These are phyloP conservation scores for Perizoma flavofasciatum DNA, from an alignment of 2,888 invertebrate genomes.

Conservation along the genomic window DNA sequence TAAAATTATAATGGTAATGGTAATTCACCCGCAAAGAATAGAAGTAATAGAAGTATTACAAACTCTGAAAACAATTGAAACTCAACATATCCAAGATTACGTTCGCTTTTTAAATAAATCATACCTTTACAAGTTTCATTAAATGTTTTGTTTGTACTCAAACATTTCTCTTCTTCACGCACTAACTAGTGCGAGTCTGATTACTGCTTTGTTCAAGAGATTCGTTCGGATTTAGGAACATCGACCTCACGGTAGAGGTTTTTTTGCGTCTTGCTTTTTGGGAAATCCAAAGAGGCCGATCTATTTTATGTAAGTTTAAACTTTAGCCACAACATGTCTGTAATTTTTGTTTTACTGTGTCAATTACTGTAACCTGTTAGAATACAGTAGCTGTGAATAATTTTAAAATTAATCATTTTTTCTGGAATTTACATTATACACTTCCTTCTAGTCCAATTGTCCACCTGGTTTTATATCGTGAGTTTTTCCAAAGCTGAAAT, in stretches of 20 bases:
- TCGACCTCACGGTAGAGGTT: slow-evolving; percentile 59
- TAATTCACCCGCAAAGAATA: too few species aligned
- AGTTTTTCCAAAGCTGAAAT: slow-evolving; percentile 5
- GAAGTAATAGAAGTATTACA: too few species aligned
- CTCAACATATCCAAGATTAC: too few species aligned
- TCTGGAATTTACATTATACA: slow-evolving; percentile 13
- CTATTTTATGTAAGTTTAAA: slow-evolving; percentile 37
- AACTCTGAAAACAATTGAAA: too few species aligned
- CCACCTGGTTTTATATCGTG: slow-evolving; percentile 1
- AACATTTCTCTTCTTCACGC: slow-evolving; percentile 28
- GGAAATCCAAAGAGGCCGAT: slow-evolving; percentile 61
- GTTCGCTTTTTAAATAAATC: too few species aligned
- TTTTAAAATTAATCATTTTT: slow-evolving; percentile 1
- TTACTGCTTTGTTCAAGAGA: slow-evolving; percentile 35
- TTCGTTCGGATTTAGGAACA: slow-evolving; percentile 45
- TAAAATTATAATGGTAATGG: too few species aligned
- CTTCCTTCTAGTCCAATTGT: too few species aligned
- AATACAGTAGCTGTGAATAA: background rate
- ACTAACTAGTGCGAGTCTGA: slow-evolving; percentile 36
- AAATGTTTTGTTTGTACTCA: slow-evolving; percentile 15
- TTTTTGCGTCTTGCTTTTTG: slow-evolving; percentile 57
- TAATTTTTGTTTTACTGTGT: slow-evolving; percentile 8
- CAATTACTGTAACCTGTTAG: slow-evolving; percentile 3
- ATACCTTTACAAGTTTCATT: slow-evolving; percentile 6
- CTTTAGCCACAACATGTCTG: slow-evolving; percentile 28